A percentile compares a stretch with the other conserved stretches of the same genome.
Conservation (phyloP, 2,113 vertebrate genomes). For the Pandion haliaetus region DNA sequence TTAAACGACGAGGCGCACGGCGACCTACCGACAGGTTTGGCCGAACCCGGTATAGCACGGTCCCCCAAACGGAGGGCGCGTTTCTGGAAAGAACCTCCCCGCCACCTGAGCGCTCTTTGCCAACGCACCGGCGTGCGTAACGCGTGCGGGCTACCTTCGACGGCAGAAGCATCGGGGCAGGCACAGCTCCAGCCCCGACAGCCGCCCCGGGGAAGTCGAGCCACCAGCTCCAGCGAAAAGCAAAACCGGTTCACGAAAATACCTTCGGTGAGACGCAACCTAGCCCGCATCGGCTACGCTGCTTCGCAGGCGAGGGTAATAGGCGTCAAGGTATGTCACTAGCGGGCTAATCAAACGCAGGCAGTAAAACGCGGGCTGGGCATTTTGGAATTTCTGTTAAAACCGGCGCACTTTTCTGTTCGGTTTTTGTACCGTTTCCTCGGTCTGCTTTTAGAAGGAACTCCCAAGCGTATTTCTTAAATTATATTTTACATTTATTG, state of each 20-base stretch:
- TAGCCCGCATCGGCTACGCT: neutral
- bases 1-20: neutral
- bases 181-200: neutral
- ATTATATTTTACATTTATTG: slow-evolving; percentile 51
- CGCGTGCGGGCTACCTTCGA: rapidly evolving
- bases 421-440: slow-evolving; percentile 2
- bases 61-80: rapidly evolving
- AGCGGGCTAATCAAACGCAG: neutral
- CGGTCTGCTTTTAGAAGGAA: slow-evolving; percentile 32
- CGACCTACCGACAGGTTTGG: neutral
- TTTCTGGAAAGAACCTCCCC: neutral
- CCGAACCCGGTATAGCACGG: neutral
- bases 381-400: neutral
- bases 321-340: rapidly evolving
- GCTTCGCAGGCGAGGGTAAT: rapidly evolving
- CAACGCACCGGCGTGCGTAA: rapidly evolving
- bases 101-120: no score
- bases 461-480: slow-evolving; percentile 33
- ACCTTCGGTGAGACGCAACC: neutral
- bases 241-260: rapidly evolving
- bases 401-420: slow-evolving; percentile 1
- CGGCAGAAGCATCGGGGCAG: neutral
- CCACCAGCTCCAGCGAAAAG: neutral
- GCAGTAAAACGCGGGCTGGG: neutral
- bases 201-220: rapidly evolving